Evolutionary conservation across 1,140 invertebrate genomes (phyloP), one percentile per base, ranked within the genome.

Genomic region (Solen grandis): DNA sequence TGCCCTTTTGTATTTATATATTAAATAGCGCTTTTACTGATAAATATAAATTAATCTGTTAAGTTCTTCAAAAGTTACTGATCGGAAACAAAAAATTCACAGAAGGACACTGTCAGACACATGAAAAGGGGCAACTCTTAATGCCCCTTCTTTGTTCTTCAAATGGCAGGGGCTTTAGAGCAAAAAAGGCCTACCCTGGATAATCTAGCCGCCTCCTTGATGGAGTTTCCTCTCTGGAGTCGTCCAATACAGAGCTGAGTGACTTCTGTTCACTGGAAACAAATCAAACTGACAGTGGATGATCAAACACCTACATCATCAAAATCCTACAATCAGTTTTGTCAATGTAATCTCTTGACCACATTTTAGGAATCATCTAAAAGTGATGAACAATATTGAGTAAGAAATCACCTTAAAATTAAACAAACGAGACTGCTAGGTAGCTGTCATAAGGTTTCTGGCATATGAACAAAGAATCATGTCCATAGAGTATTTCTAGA

Each of bases 161-260:
- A n/a, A n/a, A n/a, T n/a, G n/a, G n/a, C n/a, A n/a, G n/a, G n/a
- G n/a, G n/a, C n/a, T n/a, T n/a, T n/a, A n/a, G n/a, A n/a, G n/a
- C n/a, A n/a, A n/a, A n/a, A n/a, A n/a, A n/a, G n/a, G n/a, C 46
- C 57, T 31, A 76, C 74, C 74, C 74, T 13, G 62, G 25, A 52
- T 76, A 76, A 3, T 76, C 74, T 8, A 76, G 46, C 35, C 66
- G 65, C 41, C 74, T 66, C n/a, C 74, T 65, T 19, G 60, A 66
- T 8, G 74, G 60, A 25, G 57, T 22, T 55, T 76, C 60, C n/a
- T 41, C 31, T n/a, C 33, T 76, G 1, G 60, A 36, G 27, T 66
- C 70, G 16, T 74, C 70, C 19, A 74, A n/a, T 10, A 19, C 33
- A 22, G 14, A 33, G n/a, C n/a, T n/a, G n/a, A n/a, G n/a, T n/a